Percentiles rank a stretch among this genome's conserved stretches.
Evolutionary conservation across 2,797 vertebrate species (phyloP).

Genomic region (Etheostoma nigrum): DNA sequence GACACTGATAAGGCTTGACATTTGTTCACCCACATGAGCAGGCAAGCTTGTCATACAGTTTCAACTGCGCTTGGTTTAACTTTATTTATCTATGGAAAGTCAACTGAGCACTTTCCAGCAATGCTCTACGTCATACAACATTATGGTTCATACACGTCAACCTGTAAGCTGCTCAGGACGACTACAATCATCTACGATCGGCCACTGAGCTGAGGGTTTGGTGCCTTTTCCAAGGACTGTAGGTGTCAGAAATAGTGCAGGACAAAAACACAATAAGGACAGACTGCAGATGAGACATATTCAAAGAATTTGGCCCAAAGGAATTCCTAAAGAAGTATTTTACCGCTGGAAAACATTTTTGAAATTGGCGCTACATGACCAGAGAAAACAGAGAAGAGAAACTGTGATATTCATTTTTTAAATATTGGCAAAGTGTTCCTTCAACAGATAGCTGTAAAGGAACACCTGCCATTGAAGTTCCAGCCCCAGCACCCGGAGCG

Average conservation of each 20-base stretch:
- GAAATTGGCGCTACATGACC: too few species aligned
- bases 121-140: constrained; percentile 5
- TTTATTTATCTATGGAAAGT: not conserved
- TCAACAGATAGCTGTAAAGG: not conserved
- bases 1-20: not conserved
- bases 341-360: too few species aligned
- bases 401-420: too few species aligned
- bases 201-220: constrained; percentile 4
- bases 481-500: constrained; percentile 5
- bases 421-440: too few species aligned
- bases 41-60: not conserved
- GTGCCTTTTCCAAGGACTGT: constrained; percentile 14
- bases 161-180: not conserved
- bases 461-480: not conserved
- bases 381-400: too few species aligned
- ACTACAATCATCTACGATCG: not conserved
- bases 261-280: constrained; percentile 14
- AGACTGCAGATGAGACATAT: not conserved
- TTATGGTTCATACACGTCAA: not conserved
- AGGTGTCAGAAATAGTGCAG: constrained; percentile 15
- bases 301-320: not conserved
- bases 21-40: not conserved
- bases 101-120: not conserved
- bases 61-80: not conserved
- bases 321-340: not conserved